Evolutionary conservation across 2,797 vertebrate species (phyloP), one percentile per base, ranked within the genome.

Genomic region (Phalloptychus januarius): DNA sequence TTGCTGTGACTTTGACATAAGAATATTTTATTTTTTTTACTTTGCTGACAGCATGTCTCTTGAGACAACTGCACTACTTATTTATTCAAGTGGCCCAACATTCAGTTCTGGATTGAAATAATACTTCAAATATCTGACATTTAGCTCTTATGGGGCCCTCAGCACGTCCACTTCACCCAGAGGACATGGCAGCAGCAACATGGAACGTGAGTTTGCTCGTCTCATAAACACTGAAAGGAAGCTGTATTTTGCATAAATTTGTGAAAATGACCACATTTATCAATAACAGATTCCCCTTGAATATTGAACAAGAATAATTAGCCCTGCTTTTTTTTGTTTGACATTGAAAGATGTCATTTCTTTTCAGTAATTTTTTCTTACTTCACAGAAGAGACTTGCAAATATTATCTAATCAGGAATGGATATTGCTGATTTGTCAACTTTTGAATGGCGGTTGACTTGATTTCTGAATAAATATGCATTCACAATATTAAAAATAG

Each of bases 91-190:
- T 45, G 7, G 45, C 61, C 65, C 10, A n/a, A 56, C 36, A 50
- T 46, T 50, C 31, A 31, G 28, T 16, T 65, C 16, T 15, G 12
- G 20, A 50, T 25, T 76, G n/a, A 70, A 81, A 70, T 48, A 73
- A 69, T 56, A 56, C 33, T 52, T 23, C 4, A 71, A n/a, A 76
- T 65, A 42, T 69, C 31, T 36, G 40, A 54, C 7, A 74, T 16
- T 42, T 40, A 56, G n/a, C 63, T 42, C 20, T 42, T 40, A 25
- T 67, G 36, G 38, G 63, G 10, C 63, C 40, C 38, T 40, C 20
- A 40, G 40, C 38, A 67, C 42, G 36, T 67, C 11, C 23, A 67
- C 20, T 40, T 67, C 38, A 67, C 63, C 38, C 63, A 67, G 63
- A 67, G 36, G 63, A 67, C 36, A 6, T 1, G 20, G 5, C 63